Evolutionary conservation across 2,113 vertebrate genomes (phyloP).

Genomic region (Toxotes chatareus): DNA sequence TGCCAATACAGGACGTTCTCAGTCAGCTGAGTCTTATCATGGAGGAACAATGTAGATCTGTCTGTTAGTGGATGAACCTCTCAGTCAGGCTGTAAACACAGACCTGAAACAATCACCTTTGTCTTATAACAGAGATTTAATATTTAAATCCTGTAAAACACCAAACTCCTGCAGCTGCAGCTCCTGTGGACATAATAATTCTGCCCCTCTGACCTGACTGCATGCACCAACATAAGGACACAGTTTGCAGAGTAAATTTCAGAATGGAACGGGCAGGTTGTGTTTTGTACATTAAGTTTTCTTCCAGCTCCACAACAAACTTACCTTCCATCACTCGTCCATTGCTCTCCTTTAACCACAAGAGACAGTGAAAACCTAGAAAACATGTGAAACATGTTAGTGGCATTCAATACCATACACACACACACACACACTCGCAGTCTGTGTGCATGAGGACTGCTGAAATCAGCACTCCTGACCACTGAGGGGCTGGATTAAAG

Average conservation of each 20-base stretch:
- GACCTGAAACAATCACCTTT: too few species aligned
- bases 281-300: too few species aligned
- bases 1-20: neutral
- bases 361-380: conserved; percentile 26
- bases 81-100: neutral
- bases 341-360: conserved; percentile 1
- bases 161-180: too few species aligned
- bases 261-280: too few species aligned
- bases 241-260: too few species aligned
- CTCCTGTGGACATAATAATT: too few species aligned
- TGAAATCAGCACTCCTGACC: conserved; percentile 42
- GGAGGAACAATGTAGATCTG: too few species aligned
- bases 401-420: conserved; percentile 22
- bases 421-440: conserved; percentile 27
- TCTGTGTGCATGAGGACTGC: conserved; percentile 5
- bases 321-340: neutral
- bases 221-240: too few species aligned
- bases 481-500: conserved; percentile 11
- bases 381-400: conserved; percentile 17
- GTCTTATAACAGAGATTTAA: too few species aligned
- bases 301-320: neutral
- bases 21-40: neutral
- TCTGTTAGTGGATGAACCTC: too few species aligned
- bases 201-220: too few species aligned
- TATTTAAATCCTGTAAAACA: too few species aligned